phyloP scores from a whole-genome alignment of 2,797 vertebrate species.

The Leuciscus waleckii region DNA sequence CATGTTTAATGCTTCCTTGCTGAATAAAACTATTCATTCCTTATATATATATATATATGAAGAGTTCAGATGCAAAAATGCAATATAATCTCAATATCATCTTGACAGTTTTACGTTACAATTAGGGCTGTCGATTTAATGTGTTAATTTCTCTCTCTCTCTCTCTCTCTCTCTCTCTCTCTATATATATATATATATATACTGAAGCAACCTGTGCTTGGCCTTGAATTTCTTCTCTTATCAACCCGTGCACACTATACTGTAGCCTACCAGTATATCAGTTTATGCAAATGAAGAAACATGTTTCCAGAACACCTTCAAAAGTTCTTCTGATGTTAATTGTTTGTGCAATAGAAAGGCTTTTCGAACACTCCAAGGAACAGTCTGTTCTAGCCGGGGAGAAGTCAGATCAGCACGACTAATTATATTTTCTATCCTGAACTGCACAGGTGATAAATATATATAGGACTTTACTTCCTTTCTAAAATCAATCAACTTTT shows the following conservation, averaged over 20 bases:
- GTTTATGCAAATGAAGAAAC: not conserved
- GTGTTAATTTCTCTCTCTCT: no score
- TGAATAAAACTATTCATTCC: no score
- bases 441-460: not conserved
- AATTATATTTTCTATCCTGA: conserved; percentile 18
- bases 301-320: not conserved
- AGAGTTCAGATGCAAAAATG: no score
- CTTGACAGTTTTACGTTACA: no score
- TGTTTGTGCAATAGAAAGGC: not conserved
- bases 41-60: no score
- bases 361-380: not conserved
- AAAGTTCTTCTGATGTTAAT: not conserved
- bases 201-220: not conserved
- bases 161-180: no score
- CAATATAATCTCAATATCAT: no score
- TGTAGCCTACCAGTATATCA: not conserved
- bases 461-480: not conserved
- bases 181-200: no score
- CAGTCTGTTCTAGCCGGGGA: not conserved
- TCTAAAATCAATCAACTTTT: not conserved
- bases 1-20: not conserved
- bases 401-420: not conserved
- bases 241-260: not conserved
- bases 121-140: no score
- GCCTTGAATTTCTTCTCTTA: not conserved